Percentiles rank a stretch among this genome's conserved stretches.
Evolutionary conservation across 2,113 vertebrate genomes (phyloP).

Genomic region (Scopus umbretta): DNA sequence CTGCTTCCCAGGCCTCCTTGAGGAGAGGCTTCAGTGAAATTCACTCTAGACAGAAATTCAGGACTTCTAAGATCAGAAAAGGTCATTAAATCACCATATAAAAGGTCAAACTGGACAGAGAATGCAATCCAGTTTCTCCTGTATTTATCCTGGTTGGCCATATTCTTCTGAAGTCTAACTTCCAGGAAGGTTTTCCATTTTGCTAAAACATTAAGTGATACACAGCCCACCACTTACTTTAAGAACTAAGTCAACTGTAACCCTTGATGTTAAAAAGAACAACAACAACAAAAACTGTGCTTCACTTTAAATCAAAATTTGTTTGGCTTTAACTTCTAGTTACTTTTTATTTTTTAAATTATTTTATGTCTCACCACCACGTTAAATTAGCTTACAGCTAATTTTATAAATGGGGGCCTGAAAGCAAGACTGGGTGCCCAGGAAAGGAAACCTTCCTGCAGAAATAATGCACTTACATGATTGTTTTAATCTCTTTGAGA

Average conservation of each 20-base stretch:
- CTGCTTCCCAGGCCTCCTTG: not conserved
- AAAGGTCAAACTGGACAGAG: not conserved
- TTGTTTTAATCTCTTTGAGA: conserved; percentile 43
- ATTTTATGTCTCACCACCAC: not conserved
- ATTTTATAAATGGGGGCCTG: conserved; percentile 25
- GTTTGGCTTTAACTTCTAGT: not conserved
- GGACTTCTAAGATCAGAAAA: not conserved
- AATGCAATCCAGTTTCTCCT: not conserved
- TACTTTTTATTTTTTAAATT: not conserved
- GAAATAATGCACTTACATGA: conserved; percentile 27
- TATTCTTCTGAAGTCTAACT: not conserved
- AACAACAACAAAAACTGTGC: not conserved
- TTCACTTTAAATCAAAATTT: not conserved
- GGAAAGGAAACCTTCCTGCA: conserved; percentile 15
- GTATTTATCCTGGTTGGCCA: not conserved
- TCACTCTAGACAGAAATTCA: not conserved
- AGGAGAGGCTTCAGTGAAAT: not conserved
- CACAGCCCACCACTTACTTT: not conserved
- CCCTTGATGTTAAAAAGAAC: not conserved
- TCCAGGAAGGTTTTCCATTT: not conserved
- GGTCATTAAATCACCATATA: not conserved
- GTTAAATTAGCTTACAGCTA: not conserved
- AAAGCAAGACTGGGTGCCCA: not conserved
- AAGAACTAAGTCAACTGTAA: not conserved
- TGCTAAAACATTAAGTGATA: not conserved